These are phyloP conservation scores for Ichneumon xanthorius DNA, from an alignment of 2,888 invertebrate species.

Conservation along the genomic window DNA sequence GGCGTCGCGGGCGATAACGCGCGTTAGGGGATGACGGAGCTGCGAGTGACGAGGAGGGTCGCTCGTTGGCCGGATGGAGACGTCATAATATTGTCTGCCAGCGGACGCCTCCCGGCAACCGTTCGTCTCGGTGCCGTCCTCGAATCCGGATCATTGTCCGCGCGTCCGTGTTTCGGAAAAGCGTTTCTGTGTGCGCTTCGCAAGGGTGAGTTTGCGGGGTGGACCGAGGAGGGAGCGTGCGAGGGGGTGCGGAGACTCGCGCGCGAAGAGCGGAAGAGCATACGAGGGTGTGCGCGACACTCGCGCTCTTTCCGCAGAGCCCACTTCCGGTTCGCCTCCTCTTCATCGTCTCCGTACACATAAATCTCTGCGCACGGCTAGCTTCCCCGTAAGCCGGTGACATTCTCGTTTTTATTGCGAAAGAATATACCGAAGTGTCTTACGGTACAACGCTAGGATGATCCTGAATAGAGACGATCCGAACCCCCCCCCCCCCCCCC, in stretches of 20 bases:
- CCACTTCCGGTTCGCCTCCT: constrained; percentile 71
- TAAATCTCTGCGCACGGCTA: constrained; percentile 42
- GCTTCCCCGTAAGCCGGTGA: constrained; percentile 59
- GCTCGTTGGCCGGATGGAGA: constrained; percentile 74
- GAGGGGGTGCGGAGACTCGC: constrained; percentile 70
- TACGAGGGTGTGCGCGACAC: constrained; percentile 77
- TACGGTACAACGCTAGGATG: constrained; percentile 2
- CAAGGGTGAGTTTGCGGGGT: constrained; percentile 50
- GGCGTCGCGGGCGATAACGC: constrained; percentile 23
- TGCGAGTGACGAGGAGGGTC: constrained; percentile 63
- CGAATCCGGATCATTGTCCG: constrained; percentile 50
- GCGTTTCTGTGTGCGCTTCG: background rate
- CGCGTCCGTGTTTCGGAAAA: background rate
- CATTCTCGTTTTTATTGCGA: constrained; percentile 65
- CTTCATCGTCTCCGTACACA: constrained; percentile 30
- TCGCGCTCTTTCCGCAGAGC: constrained; percentile 71
- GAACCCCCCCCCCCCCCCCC: background rate
- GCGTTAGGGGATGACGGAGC: constrained; percentile 66
- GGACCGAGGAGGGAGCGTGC: constrained; percentile 31
- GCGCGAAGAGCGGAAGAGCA: constrained; percentile 77
- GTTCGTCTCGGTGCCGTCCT: constrained; percentile 68
- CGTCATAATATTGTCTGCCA: constrained; percentile 82
- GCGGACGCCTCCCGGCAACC: constrained; percentile 77
- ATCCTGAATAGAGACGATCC: constrained; percentile 12
- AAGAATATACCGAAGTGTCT: constrained; percentile 49